Conservation (phyloP, 2,888 invertebrate species). For the Mesoligia furuncula region DNA sequence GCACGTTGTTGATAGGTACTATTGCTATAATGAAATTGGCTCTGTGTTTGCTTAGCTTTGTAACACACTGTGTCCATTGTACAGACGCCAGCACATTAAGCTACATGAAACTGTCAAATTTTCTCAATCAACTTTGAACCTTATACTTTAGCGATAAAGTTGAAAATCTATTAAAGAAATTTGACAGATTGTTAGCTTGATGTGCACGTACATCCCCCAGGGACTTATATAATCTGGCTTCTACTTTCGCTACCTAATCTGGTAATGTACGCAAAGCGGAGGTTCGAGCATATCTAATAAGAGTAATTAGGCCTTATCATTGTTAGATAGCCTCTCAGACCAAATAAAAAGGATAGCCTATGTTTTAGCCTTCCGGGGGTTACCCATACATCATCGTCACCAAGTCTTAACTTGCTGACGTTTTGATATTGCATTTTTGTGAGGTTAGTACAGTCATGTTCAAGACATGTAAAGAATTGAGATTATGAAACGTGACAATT, state of each 20-base stretch:
- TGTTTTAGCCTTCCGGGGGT: neutral
- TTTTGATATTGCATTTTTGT: neutral
- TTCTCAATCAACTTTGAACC: too few species aligned
- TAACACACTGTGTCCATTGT: neutral
- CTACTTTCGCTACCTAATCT: constrained; percentile 8
- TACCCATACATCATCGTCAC: too few species aligned
- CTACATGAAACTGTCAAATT: too few species aligned
- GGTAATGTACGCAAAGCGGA: neutral
- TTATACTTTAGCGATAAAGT: too few species aligned
- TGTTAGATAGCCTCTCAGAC: neutral
- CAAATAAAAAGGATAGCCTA: neutral
- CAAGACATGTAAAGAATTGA: too few species aligned
- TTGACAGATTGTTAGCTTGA: too few species aligned
- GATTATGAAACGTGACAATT: too few species aligned
- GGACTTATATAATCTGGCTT: neutral
- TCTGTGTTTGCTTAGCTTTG: neutral
- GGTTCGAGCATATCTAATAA: constrained; percentile 22
- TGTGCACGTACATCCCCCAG: neutral
- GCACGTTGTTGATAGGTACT: too few species aligned
- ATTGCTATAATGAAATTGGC: too few species aligned
- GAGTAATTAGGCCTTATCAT: neutral
- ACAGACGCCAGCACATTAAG: too few species aligned
- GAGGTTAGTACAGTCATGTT: neutral
- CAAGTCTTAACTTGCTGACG: neutral
- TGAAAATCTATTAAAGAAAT: too few species aligned